Base-by-base conservation (phyloP, 2,113 vertebrate genomes). In the Chinchilla lanigera region DNA sequence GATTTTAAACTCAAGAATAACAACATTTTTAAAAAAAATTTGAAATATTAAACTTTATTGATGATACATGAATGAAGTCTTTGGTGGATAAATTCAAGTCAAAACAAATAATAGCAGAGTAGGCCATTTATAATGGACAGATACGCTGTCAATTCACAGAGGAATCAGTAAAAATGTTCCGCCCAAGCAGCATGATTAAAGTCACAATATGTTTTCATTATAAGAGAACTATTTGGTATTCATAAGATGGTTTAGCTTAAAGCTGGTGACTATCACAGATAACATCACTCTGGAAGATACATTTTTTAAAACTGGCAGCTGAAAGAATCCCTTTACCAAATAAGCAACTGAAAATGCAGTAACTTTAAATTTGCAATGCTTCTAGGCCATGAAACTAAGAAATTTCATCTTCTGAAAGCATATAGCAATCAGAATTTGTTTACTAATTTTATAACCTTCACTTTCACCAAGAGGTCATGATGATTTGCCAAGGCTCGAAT, bases 381-480 rank as follows among this genome's bases (percentile, higher is more conserved):
- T 94, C 75, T 95, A 93, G 54, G 96, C 58, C 91, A 84, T 35
- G 71, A 94, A 93, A 90, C 67, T 73, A 93, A 96, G 78, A 86
- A 47, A 87, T 93, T 82, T 93, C 80, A 93, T 63, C 52, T 63
- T 78, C 93, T 50, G 75, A 84, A 30, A 80, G 35, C 52, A 95
- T 90, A 96, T 11, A 91, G 14, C 89, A 87, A 90, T 98, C 94
- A 98, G 92, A 98, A 98, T 95, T 98, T 98, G 77, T 98, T 97
- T 71, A 98, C 97, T 67, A 98, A 89, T 92, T 98, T 98, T 94
- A 97, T 98, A 71, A 98, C 98, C 96, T 98, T 98, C 80, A 97
- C 98, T 95, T 98, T 98, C 95, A 98, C 98, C 92, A 98, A 93
- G 83, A 98, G 96, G 77, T 98, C 98, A 77, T 98, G 98, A 94